Base-by-base conservation (phyloP, 2,113 vertebrate genomes). In the Bos indicus region DNA sequence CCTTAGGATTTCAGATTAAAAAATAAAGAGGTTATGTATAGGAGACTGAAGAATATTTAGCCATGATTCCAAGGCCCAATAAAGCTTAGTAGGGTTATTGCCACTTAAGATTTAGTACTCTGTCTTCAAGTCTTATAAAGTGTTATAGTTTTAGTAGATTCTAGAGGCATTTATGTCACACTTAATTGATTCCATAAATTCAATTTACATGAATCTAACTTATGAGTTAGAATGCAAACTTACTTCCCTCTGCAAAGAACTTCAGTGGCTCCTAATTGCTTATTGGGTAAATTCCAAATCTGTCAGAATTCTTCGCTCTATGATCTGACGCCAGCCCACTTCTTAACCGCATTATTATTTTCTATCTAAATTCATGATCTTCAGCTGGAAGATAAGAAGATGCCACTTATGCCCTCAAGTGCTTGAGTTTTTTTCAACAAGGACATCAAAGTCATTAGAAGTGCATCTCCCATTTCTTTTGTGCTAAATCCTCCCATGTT, bases 151-250 rank as follows among this genome's bases (percentile, higher is more conserved):
- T 97, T 91, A 83, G 40, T 93, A 88, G 64, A 88, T 96, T 90
- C 82, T 94, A 57, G 40, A 94, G 64, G 30, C 67, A 95, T 88
- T 95, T 96, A 90, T 94, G 82, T 74, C 67, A 96, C 28, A 88
- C 59, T 94, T 96, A 97, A 97, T 94, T 95, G 88, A 97, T 96
- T 96, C 92, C 56, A 96, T 96, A 88, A 88, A 96, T 94, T 95
- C 77, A 86, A 17, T 85, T 89, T 97, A 89, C 9, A 33, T 33
- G 30, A 71, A 52, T 91, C 26, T 88, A 96, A 97, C 88, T 94
- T 97, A 91, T 94, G 80, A 93, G 59, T 94, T 94, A 95, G 85
- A 97, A 98, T 97, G 94, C 92, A 97, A 93, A 91, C 94, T 77
- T 97, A 64, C 54, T 97, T 97, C 60, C 40, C 36, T 96, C 33